phyloP scores from a whole-genome alignment of 2,888 invertebrate genomes.

The Sisyra nigra region DNA sequence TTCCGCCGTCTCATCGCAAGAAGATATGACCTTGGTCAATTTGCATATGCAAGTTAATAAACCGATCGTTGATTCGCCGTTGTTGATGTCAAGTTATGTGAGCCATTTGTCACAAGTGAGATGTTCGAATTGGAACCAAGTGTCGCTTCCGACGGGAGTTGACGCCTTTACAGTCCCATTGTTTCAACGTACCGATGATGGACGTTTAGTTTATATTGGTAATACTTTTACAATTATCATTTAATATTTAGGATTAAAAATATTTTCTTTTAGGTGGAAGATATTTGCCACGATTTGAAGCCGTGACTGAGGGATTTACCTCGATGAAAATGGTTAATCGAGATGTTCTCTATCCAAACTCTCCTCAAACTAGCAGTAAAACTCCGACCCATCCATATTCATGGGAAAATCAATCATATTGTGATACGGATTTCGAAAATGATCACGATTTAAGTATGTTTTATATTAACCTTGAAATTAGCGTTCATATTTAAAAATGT shows the following conservation, averaged over 20 bases:
- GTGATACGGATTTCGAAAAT: conserved; percentile 9
- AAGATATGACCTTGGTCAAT: conserved; percentile 82
- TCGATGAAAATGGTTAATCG: conserved; percentile 45
- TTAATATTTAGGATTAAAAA: too few species aligned
- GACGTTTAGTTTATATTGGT: conserved; percentile 59
- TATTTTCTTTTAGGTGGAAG: conserved; percentile 41
- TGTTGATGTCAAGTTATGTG: conserved; percentile 88
- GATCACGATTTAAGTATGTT: conserved; percentile 5
- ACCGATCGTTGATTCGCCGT: conserved; percentile 83
- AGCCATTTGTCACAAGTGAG: conserved; percentile 71
- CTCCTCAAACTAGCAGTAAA: conserved; percentile 28
- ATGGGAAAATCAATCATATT: conserved; percentile 33
- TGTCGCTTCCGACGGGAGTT: conserved; percentile 48
- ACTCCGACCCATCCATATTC: conserved; percentile 42
- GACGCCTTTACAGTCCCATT: conserved; percentile 67
- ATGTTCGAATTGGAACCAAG: conserved; percentile 53
- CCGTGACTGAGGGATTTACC: conserved; percentile 46
- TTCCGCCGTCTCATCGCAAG: conserved; percentile 84
- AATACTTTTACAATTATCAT: conserved; percentile 18
- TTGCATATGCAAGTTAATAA: conserved; percentile 86
- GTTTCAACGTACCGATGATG: conserved; percentile 62
- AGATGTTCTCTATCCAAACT: conserved; percentile 19
- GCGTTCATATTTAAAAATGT: background rate
- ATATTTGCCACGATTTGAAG: conserved; percentile 56
- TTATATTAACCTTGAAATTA: background rate